phyloP scores from a whole-genome alignment of 30 jellyfish, hydroid and myxozoan genomes.

The Catostylus mosaicus region DNA sequence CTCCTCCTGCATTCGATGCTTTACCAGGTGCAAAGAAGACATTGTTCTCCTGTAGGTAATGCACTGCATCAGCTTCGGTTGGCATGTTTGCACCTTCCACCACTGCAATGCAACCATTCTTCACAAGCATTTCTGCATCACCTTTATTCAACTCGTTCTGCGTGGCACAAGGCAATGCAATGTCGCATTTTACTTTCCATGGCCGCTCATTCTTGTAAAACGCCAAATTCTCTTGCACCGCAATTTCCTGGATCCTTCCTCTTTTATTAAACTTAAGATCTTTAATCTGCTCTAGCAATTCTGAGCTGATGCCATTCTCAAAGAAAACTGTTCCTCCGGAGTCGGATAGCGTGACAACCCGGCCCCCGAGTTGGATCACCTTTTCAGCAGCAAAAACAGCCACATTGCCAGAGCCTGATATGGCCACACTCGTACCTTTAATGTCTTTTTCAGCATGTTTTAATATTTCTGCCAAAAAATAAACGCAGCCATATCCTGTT shows the following conservation, averaged over 20 bases:
- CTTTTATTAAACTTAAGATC: constrained; percentile 78
- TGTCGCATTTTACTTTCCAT: constrained; percentile 80
- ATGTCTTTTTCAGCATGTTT: constrained; percentile 48
- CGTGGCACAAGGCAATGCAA: constrained; percentile 94
- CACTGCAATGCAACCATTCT: constrained; percentile 85
- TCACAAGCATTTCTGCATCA: constrained; percentile 72
- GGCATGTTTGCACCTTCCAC: constrained; percentile 98
- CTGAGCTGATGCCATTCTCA: constrained; percentile 63
- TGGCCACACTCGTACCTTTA: constrained; percentile 67
- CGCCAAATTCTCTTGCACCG: constrained; percentile 45
- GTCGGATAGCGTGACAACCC: constrained; percentile 88
- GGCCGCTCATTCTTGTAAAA: constrained; percentile 79
- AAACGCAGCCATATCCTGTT: constrained; percentile 94
- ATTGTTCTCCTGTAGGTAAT: constrained; percentile 41
- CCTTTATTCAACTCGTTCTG: constrained; percentile 75
- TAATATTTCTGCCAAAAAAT: constrained; percentile 72
- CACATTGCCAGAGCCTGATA: constrained; percentile 94
- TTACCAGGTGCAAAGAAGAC: constrained; percentile 93
- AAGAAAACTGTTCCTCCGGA: constrained; percentile 74
- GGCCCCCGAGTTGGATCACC: constrained; percentile 77
- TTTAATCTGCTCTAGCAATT: constrained; percentile 57
- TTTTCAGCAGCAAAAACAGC: constrained; percentile 89
- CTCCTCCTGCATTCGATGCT: constrained; percentile 98
- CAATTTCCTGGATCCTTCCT: constrained; percentile 76
- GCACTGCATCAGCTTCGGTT: constrained; percentile 89